phyloP scores from a whole-genome alignment of 2,113 vertebrate genomes.

The Ceyx melanurus region DNA sequence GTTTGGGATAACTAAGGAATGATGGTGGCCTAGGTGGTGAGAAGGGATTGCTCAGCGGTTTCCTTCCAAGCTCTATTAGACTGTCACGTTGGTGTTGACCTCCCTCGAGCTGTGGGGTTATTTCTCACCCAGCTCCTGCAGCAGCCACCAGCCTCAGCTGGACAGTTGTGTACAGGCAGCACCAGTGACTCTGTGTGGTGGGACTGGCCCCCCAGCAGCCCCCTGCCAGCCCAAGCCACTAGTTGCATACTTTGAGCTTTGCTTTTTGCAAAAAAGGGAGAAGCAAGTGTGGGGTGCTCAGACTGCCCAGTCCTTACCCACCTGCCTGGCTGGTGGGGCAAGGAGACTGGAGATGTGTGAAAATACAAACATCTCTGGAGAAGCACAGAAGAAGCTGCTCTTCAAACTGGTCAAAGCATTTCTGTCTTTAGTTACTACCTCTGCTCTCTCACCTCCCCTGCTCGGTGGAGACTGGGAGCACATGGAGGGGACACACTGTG shows the following conservation, averaged over 20 bases:
- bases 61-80: neutral
- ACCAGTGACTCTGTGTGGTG: neutral
- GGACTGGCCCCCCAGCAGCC: neutral
- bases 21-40: neutral
- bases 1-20: neutral
- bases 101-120: neutral
- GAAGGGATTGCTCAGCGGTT: neutral
- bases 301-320: neutral
- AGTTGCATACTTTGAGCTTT: accelerated
- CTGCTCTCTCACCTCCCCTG: neutral
- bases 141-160: accelerated
- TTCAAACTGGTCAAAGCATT: neutral
- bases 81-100: neutral
- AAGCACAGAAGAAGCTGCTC: neutral
- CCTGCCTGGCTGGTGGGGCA: neutral
- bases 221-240: accelerated
- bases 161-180: neutral
- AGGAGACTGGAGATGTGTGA: neutral
- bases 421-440: neutral
- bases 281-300: neutral
- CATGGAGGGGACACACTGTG: accelerated
- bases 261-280: neutral
- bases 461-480: neutral
- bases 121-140: neutral
- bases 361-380: neutral